Conservation (phyloP, 2,888 invertebrate genomes). For the Syrphus vitripennis region DNA sequence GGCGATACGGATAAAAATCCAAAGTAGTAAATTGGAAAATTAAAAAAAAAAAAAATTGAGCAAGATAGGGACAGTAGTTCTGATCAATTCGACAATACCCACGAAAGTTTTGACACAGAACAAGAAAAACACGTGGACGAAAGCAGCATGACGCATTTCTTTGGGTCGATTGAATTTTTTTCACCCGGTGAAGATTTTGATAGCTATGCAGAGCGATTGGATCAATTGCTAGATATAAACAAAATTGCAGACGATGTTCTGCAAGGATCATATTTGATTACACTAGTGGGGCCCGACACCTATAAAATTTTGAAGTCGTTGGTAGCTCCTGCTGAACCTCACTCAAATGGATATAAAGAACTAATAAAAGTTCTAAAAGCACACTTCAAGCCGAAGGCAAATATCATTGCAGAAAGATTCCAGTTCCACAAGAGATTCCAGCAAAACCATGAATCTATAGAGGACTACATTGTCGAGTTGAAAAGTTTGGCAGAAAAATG, state of each 20-base stretch:
- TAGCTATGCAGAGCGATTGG: neutral
- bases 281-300: constrained; percentile 3
- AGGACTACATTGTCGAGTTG: constrained; percentile 2
- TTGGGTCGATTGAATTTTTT: neutral
- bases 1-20: neutral
- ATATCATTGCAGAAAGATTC: neutral
- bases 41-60: neutral
- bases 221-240: constrained; percentile 4
- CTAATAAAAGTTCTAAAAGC: constrained; percentile 1
- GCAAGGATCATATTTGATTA: constrained; percentile 6
- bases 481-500: constrained; percentile 19
- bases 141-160: neutral
- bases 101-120: neutral
- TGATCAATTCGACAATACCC: neutral
- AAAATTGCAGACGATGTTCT: neutral
- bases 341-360: constrained; percentile 9
- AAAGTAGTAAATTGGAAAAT: neutral
- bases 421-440: constrained; percentile 17
- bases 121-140: neutral
- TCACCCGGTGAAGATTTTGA: neutral
- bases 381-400: constrained; percentile 33
- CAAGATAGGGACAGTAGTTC: neutral
- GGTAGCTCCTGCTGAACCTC: neutral
- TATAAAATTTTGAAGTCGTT: constrained; percentile 1
- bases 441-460: constrained; percentile 1